These are phyloP conservation scores for Aphrophora alni DNA, from an alignment of 2,888 invertebrate genomes.

Conservation along the genomic window DNA sequence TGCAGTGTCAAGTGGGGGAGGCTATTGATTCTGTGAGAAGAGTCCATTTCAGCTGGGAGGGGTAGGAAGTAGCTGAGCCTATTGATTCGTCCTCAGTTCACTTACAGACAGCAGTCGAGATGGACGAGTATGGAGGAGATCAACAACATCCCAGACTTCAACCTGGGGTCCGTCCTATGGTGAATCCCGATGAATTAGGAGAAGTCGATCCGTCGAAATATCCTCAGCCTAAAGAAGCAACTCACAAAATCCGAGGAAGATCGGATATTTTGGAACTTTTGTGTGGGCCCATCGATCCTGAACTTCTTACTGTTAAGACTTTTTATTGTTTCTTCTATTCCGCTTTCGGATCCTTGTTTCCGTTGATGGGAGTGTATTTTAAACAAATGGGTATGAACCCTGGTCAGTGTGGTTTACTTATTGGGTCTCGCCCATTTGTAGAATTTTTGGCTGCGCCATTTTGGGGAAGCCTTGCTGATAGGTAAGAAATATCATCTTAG, in stretches of 20 bases:
- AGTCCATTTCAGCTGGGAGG: not conserved
- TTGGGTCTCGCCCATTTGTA: constrained; percentile 95
- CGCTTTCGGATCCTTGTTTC: constrained; percentile 97
- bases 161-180: constrained; percentile 68
- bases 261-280: constrained; percentile 84
- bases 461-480: constrained; percentile 95
- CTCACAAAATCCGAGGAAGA: constrained; percentile 87
- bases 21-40: not conserved
- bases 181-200: constrained; percentile 81
- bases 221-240: constrained; percentile 85
- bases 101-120: not conserved
- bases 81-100: constrained; percentile 31
- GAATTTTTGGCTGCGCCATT: constrained; percentile 98
- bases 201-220: constrained; percentile 83
- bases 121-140: constrained; percentile 16
- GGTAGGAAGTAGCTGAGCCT: not conserved
- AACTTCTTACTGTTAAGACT: constrained; percentile 92
- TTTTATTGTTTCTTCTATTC: constrained; percentile 99
- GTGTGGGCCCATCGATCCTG: constrained; percentile 85
- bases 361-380: constrained; percentile 98
- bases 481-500: constrained; percentile 58
- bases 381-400: constrained; percentile 99
- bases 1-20: not conserved
- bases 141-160: constrained; percentile 2
- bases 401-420: constrained; percentile 90